These are phyloP conservation scores for Campylomormyrus numenius DNA, from an alignment of 2,113 vertebrate genomes.

Conservation along the genomic window DNA sequence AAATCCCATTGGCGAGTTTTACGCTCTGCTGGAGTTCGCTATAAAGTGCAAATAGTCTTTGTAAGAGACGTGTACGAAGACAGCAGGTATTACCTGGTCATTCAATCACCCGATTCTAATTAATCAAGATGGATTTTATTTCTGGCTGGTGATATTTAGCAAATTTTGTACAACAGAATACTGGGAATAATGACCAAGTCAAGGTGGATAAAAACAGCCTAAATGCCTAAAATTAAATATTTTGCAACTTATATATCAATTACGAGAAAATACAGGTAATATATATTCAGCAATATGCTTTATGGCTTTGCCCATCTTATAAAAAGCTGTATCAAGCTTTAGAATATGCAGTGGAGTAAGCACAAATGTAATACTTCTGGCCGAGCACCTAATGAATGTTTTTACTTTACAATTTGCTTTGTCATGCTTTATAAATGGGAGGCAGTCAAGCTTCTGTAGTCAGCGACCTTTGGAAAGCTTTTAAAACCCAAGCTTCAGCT, in stretches of 20 bases:
- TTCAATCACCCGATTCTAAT: background rate
- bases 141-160: background rate
- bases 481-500: constrained; percentile 6
- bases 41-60: background rate
- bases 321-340: background rate
- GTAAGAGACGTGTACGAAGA: background rate
- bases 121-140: background rate
- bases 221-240: background rate
- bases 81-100: background rate
- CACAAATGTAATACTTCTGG: background rate
- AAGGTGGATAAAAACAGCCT: background rate
- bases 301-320: background rate
- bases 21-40: background rate
- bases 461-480: constrained; percentile 20
- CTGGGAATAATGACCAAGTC: background rate
- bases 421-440: background rate
- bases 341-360: background rate
- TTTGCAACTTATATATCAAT: background rate
- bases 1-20: background rate
- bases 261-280: background rate
- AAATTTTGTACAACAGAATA: background rate
- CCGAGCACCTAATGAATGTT: background rate
- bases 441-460: background rate
- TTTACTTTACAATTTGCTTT: constrained; percentile 4
- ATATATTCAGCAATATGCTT: background rate